Evolutionary conservation across 2,888 invertebrate species (phyloP).

Genomic region (Caenorhabditis sp.): DNA sequence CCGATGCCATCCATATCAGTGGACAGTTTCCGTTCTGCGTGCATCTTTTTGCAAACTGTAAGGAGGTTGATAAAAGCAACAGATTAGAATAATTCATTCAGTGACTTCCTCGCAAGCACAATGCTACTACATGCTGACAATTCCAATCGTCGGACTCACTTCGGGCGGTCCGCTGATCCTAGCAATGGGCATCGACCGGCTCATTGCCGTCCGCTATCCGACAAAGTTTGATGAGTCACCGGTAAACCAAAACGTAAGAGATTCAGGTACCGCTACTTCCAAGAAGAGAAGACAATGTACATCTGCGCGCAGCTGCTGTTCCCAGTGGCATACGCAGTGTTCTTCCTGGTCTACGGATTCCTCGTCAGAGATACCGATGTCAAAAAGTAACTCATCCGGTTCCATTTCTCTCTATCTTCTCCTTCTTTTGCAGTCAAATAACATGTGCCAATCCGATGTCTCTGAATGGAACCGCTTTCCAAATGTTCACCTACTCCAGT

Average conservation of each 20-base stretch:
- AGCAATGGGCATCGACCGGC: constrained; percentile 64
- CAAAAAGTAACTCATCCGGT: constrained; percentile 35
- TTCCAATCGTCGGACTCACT: constrained; percentile 59
- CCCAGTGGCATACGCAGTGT: constrained; percentile 49
- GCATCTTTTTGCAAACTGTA: constrained; percentile 61
- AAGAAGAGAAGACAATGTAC: constrained; percentile 58
- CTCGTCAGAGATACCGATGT: constrained; percentile 31
- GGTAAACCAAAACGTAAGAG: background rate
- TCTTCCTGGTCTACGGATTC: constrained; percentile 52
- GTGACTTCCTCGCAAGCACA: constrained; percentile 55
- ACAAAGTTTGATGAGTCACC: constrained; percentile 31
- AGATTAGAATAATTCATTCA: too few relatives aligned
- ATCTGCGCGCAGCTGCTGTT: constrained; percentile 60
- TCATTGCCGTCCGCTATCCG: constrained; percentile 66
- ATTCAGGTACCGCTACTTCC: constrained; percentile 60
- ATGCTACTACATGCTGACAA: constrained; percentile 59
- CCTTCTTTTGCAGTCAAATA: constrained; percentile 55
- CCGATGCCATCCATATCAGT: constrained; percentile 62
- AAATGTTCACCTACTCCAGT: constrained; percentile 63
- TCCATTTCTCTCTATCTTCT: background rate
- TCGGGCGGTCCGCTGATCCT: constrained; percentile 65
- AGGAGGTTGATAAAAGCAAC: too few relatives aligned
- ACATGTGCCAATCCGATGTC: constrained; percentile 61
- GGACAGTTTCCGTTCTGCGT: constrained; percentile 66
- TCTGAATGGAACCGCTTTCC: constrained; percentile 60